Evolutionary conservation across 2,888 invertebrate species (phyloP).

Genomic region (Branchellion lobata): DNA sequence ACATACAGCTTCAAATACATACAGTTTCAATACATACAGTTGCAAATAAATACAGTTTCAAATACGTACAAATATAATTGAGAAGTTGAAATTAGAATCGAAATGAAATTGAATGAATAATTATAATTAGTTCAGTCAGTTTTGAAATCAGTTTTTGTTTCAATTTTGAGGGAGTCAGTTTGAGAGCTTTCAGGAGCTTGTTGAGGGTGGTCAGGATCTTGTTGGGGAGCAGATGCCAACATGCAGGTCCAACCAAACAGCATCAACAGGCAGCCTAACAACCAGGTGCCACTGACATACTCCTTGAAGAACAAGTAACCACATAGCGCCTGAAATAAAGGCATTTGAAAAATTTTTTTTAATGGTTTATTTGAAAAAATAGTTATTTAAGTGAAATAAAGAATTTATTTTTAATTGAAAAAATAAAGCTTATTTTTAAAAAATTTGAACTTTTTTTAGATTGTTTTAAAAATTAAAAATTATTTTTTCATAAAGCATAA

Average conservation of each 20-base stretch:
- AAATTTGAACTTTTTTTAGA: background rate
- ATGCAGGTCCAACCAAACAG: background rate
- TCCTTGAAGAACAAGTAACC: conserved; percentile 24
- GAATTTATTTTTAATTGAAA: background rate
- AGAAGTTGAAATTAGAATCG: too few species aligned
- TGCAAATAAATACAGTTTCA: too few species aligned
- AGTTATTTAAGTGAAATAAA: background rate
- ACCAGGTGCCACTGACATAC: background rate
- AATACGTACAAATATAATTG: too few species aligned
- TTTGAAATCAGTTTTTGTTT: too few species aligned
- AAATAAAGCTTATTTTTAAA: background rate
- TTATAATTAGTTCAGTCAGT: too few species aligned
- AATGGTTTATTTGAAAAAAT: background rate
- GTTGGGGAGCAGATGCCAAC: background rate
- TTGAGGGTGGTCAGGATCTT: too few species aligned
- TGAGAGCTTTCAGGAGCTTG: too few species aligned
- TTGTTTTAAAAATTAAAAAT: background rate
- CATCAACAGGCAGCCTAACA: background rate
- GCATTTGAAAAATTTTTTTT: background rate
- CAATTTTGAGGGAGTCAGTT: too few species aligned
- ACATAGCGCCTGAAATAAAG: background rate
- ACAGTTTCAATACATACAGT: too few species aligned
- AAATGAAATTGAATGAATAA: too few species aligned
- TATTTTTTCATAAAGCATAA: too few species aligned
- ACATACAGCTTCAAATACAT: too few species aligned